phyloP scores from a whole-genome alignment of 1,140 invertebrate genomes.

The Drosophila nasuta region DNA sequence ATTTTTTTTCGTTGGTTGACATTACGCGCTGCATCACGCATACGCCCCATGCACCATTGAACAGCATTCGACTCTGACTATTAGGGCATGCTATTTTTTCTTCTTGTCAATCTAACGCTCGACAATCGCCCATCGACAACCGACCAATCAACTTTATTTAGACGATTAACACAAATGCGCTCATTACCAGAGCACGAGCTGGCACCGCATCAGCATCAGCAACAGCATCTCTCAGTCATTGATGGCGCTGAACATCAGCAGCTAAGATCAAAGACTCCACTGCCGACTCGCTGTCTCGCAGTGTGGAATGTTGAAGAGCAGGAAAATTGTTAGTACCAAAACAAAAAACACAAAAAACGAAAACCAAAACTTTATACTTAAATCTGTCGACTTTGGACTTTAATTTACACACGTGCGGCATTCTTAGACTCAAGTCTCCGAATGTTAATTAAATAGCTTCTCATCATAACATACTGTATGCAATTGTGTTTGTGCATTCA shows the following conservation, averaged over 20 bases:
- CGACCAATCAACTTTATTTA: constrained; percentile 50
- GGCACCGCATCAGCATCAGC: constrained; percentile 8
- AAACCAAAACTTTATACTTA: too few relatives aligned
- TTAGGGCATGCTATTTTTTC: background rate
- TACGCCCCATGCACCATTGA: constrained; percentile 30
- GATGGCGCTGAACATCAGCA: background rate
- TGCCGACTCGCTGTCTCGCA: background rate
- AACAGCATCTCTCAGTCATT: background rate
- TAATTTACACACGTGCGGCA: constrained; percentile 13
- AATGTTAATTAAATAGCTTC: background rate
- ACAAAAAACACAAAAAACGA: background rate
- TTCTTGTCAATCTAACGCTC: background rate
- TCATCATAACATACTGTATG: background rate
- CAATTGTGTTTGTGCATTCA: too few relatives aligned
- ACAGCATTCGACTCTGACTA: background rate
- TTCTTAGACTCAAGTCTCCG: background rate
- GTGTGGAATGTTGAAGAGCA: constrained; percentile 20
- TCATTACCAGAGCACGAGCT: constrained; percentile 48
- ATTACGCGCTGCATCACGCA: constrained; percentile 39
- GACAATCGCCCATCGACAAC: constrained; percentile 6
- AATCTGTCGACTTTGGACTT: constrained; percentile 1
- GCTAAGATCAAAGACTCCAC: constrained; percentile 11
- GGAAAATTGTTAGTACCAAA: constrained; percentile 3
- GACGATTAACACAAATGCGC: constrained; percentile 47
- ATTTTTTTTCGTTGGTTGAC: background rate